Evolutionary conservation across 2,113 vertebrate genomes (phyloP).

Genomic region (Antigone vipio): DNA sequence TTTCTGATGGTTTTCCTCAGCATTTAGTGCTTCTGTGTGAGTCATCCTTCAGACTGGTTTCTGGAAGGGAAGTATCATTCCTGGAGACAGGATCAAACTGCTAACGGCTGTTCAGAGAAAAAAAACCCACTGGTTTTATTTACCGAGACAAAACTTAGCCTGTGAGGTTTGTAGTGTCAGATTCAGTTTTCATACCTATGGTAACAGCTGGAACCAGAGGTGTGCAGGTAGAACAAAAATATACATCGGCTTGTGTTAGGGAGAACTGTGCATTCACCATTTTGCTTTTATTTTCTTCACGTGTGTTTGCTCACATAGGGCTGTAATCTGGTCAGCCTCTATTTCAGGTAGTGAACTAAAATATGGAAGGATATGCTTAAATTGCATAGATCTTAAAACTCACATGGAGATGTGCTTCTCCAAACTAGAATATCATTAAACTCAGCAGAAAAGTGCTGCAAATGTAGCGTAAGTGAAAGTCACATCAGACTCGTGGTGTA

Average conservation of each 20-base stretch:
- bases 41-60: neutral
- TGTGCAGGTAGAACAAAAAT: neutral
- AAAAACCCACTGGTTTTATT: neutral
- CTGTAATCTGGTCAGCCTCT: neutral
- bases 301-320: neutral
- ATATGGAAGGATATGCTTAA: neutral
- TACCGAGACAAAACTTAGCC: neutral
- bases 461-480: neutral
- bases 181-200: neutral
- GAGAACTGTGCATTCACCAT: neutral
- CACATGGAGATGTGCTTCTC: neutral
- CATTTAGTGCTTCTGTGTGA: neutral
- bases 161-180: neutral
- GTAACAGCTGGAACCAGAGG: neutral
- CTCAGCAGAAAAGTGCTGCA: neutral
- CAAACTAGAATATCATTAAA: neutral
- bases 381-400: neutral
- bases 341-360: neutral
- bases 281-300: neutral
- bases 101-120: neutral
- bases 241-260: neutral
- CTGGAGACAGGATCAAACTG: neutral
- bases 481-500: accelerated
- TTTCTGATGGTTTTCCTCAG: neutral
- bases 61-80: neutral